Evolutionary conservation across 2,113 vertebrate species (phyloP), one percentile per base, ranked within the genome.

Genomic region (Python bivittatus): DNA sequence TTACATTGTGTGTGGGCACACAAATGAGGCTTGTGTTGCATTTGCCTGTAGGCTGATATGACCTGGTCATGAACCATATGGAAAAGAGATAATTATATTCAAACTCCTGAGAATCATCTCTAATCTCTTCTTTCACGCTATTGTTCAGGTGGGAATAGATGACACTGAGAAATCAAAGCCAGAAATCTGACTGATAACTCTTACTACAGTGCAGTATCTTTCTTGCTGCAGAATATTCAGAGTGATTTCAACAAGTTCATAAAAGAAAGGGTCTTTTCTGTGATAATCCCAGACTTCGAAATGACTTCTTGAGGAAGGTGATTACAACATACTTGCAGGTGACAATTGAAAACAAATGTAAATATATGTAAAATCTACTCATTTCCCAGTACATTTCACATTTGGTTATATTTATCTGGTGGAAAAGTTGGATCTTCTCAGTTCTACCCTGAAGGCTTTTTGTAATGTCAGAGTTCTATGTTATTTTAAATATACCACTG

Each of bases 61-160:
- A 93, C 91, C 88, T 94, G 64, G 15, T 86, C 12, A 0, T 96
- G 95, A 96, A 93, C 91, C 95, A 93, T 95, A 38, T 1, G 1
- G 88, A 87, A 95, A 93, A 57, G 29, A 6, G 89, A 94, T 94
- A 88, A 48, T n/a, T 93, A 86, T 64, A 25, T 33, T 44, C 53
- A 79, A 93, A 42, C 38, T 0, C 0, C 2, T 0, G 0, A 92
- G 91, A 94, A 57, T 92, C 91, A 91, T 85, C 53, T 93, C 91
- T 94, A 93, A 88, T 54, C 61, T 11, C 0, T 1, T 64, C 79
- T 57, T 89, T 86, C 56, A 3, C 25, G 1, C 22, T 68, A 7
- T 86, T 85, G 58, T 44, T 52, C 23, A 52, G n/a, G 44, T 60
- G 20, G 64, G n/a, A 53, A 53, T 22, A 60, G 56, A 11, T 88